Conservation (phyloP, 2,888 invertebrate genomes). For the Heliconius ethilla region DNA sequence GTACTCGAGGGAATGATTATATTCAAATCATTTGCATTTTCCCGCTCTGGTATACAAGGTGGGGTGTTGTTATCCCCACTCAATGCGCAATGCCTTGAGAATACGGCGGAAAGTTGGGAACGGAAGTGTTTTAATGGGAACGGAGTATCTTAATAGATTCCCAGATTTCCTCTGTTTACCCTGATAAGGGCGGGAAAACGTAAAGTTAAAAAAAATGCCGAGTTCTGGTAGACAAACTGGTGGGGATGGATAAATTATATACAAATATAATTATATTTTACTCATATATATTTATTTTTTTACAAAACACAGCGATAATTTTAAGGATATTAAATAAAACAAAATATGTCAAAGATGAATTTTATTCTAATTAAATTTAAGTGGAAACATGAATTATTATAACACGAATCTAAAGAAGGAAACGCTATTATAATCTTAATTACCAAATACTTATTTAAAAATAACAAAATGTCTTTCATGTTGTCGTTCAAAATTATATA, state of each 20-base stretch:
- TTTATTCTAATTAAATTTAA: constrained; percentile 81
- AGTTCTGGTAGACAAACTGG: too few relatives aligned
- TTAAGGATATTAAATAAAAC: constrained; percentile 58
- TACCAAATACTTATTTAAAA: constrained; percentile 80
- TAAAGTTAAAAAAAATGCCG: too few relatives aligned
- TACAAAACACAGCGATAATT: too few relatives aligned
- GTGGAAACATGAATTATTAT: constrained; percentile 82
- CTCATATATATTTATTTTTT: too few relatives aligned
- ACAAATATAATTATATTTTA: too few relatives aligned
- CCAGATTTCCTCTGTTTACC: neutral
- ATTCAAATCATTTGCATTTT: neutral
- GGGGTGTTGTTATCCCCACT: neutral
- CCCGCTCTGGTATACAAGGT: neutral
- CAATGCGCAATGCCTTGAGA: neutral
- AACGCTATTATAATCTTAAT: constrained; percentile 80
- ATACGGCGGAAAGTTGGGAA: neutral
- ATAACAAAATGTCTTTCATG: constrained; percentile 79
- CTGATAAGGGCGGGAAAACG: neutral
- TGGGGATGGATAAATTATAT: too few relatives aligned
- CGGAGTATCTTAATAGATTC: neutral
- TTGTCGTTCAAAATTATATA: constrained; percentile 51
- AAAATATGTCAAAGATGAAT: constrained; percentile 73
- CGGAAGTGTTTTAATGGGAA: neutral
- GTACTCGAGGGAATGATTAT: neutral
- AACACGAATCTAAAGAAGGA: constrained; percentile 82